Percentiles rank a stretch among this genome's conserved stretches.
Evolutionary conservation across 2,113 vertebrate species (phyloP).

Genomic region (Argyrosomus japonicus): DNA sequence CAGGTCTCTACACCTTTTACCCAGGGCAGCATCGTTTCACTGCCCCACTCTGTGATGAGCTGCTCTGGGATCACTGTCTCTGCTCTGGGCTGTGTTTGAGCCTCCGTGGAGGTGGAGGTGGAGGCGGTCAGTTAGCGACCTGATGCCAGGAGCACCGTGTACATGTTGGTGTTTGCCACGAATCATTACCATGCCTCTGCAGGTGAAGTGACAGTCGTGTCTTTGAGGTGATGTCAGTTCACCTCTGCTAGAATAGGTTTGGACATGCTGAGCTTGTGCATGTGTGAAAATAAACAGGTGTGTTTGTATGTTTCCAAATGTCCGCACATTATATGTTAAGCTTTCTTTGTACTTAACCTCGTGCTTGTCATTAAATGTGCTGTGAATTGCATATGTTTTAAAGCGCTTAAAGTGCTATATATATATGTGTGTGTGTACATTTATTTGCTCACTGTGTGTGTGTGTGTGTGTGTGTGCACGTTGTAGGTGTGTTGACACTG

Average conservation of each 20-base stretch:
- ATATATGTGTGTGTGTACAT: not conserved
- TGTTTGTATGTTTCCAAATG: conserved; percentile 19
- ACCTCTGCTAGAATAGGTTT: conserved; percentile 49
- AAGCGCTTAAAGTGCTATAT: conserved; percentile 11
- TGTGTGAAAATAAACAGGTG: conserved; percentile 15
- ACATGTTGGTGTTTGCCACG: conserved; percentile 34
- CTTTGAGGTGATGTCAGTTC: conserved; percentile 69
- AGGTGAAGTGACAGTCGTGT: conserved; percentile 76
- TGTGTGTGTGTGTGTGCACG: conserved; percentile 36
- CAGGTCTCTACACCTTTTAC: conserved; percentile 16
- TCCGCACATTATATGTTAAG: conserved; percentile 19
- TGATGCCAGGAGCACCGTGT: conserved; percentile 13
- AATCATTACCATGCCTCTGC: conserved; percentile 55
- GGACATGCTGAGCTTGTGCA: conserved; percentile 40
- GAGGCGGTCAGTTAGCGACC: conserved; percentile 54
- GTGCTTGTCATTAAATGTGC: conserved; percentile 10
- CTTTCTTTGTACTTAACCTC: conserved; percentile 19
- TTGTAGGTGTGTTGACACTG: conserved; percentile 76
- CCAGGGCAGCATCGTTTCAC: not conserved
- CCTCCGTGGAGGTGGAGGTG: conserved; percentile 21
- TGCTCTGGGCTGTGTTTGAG: conserved; percentile 33
- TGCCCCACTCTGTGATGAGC: conserved; percentile 11
- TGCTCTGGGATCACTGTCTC: conserved; percentile 26
- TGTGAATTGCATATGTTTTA: conserved; percentile 27
- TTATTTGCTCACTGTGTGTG: not conserved